phyloP scores from a whole-genome alignment of 2,888 invertebrate species.

The Lycophotia porphyrea region DNA sequence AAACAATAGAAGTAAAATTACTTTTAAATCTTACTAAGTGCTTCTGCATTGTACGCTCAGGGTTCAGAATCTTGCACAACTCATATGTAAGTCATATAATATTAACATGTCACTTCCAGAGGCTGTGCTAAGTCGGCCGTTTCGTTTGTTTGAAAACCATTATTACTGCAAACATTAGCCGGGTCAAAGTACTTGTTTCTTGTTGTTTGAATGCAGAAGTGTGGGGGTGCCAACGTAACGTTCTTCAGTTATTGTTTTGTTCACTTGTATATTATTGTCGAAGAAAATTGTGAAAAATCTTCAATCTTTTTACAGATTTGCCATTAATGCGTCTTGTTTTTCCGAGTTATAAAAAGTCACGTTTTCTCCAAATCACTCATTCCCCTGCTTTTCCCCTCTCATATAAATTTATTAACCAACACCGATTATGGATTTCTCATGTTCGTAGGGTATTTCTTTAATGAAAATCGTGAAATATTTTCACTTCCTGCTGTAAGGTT shows the following conservation, averaged over 20 bases:
- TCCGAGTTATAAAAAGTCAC: background rate
- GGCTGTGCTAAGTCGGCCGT: conserved; percentile 30
- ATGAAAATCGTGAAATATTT: conserved; percentile 18
- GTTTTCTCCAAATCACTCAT: background rate
- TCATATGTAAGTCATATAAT: conserved; percentile 37
- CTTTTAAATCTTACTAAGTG: background rate
- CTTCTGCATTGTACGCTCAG: background rate
- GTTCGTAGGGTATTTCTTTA: conserved; percentile 20
- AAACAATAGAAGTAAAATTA: background rate
- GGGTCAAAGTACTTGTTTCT: conserved; percentile 21
- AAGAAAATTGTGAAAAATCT: background rate
- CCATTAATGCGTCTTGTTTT: background rate
- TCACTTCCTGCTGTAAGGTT: conserved; percentile 14
- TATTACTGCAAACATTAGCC: conserved; percentile 47
- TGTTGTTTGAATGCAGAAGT: conserved; percentile 15
- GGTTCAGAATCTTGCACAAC: conserved; percentile 26
- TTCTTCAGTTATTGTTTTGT: background rate
- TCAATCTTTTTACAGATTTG: background rate
- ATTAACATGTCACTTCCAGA: conserved; percentile 49
- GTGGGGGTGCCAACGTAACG: background rate
- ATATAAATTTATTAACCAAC: conserved; percentile 2
- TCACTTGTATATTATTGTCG: background rate
- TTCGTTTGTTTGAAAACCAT: conserved; percentile 60
- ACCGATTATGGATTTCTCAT: conserved; percentile 32
- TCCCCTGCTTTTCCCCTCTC: too few species aligned